These are phyloP conservation scores for Eilema griseolum DNA, from an alignment of 2,888 invertebrate species.

Conservation along the genomic window DNA sequence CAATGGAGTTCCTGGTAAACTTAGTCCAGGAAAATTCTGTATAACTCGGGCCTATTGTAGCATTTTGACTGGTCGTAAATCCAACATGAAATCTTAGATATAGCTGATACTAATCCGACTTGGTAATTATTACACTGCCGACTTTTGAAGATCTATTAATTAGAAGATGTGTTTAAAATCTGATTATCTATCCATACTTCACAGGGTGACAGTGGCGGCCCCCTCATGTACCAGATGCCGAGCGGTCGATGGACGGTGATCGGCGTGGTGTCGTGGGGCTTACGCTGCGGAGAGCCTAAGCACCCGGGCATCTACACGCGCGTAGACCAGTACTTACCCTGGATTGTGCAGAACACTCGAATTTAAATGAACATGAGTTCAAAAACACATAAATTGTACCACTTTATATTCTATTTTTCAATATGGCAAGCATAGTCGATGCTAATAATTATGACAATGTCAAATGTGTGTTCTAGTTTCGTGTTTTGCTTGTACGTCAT, in stretches of 20 bases:
- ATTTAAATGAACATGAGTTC: slow-evolving; percentile 65
- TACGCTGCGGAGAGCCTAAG: slow-evolving; percentile 91
- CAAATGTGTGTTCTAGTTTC: too few relatives aligned
- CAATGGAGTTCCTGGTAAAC: background rate
- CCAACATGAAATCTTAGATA: too few relatives aligned
- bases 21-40: background rate
- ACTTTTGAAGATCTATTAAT: too few relatives aligned
- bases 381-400: background rate
- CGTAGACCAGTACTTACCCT: slow-evolving; percentile 90
- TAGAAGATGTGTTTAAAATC: background rate
- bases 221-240: slow-evolving; percentile 90
- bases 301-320: slow-evolving; percentile 94
- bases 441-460: too few relatives aligned
- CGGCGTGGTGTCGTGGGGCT: slow-evolving; percentile 95
- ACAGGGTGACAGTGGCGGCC: slow-evolving; percentile 95
- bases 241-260: slow-evolving; percentile 92
- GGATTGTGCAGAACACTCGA: slow-evolving; percentile 88
- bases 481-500: background rate
- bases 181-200: slow-evolving; percentile 21
- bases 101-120: too few relatives aligned
- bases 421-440: background rate
- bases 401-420: background rate
- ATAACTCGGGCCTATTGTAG: too few relatives aligned
- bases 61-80: too few relatives aligned
- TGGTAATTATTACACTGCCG: background rate